Evolutionary conservation across 2,113 vertebrate species (phyloP).

Genomic region (Coptodon rendalli): DNA sequence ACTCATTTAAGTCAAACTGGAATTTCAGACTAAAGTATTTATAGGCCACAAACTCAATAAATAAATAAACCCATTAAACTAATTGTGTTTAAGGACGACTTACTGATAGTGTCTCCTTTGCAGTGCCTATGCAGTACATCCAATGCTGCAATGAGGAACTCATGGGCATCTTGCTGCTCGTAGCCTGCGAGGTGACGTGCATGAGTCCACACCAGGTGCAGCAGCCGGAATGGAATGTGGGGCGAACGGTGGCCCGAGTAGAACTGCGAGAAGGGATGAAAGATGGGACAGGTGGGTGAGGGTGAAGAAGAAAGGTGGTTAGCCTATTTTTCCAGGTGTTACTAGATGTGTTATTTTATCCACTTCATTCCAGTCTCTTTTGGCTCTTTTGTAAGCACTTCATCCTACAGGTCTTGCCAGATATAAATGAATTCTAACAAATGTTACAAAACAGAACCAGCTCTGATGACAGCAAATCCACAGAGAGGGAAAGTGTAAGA

Average conservation of each 20-base stretch:
- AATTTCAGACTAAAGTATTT: background rate
- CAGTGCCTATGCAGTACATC: constrained; percentile 98
- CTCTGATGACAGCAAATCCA: background rate
- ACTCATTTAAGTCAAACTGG: background rate
- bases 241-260: constrained; percentile 98
- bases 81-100: background rate
- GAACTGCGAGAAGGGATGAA: constrained; percentile 75
- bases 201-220: constrained; percentile 99
- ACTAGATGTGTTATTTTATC: background rate
- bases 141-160: constrained; percentile 97
- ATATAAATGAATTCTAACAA: background rate
- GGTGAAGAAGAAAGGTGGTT: background rate
- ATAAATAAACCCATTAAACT: background rate
- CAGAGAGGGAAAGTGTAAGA: background rate
- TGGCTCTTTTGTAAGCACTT: background rate
- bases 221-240: constrained; percentile 98
- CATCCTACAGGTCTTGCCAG: background rate
- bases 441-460: background rate
- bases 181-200: constrained; percentile 97
- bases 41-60: background rate
- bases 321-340: constrained; percentile 13
- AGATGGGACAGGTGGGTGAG: background rate
- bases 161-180: constrained; percentile 98
- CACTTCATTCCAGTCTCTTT: background rate
- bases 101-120: constrained; percentile 83